A percentile compares a stretch with the other conserved stretches of the same genome.
These are phyloP conservation scores for Aplysia californica DNA, from an alignment of 1,140 invertebrate genomes.

Conservation along the genomic window DNA sequence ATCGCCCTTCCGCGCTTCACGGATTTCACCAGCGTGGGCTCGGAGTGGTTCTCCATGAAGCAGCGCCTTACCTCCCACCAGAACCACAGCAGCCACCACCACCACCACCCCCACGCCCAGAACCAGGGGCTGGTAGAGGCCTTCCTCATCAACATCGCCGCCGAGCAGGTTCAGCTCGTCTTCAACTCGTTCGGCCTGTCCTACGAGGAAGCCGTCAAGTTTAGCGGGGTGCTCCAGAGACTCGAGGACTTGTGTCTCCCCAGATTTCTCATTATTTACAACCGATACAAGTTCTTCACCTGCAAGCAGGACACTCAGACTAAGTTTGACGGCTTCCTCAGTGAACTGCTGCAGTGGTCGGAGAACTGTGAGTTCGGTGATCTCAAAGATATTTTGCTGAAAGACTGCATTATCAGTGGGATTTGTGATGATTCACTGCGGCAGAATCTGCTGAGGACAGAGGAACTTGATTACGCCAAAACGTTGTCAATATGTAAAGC, in stretches of 20 bases:
- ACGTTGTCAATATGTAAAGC: constrained; percentile 11
- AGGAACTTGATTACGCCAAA: constrained; percentile 11
- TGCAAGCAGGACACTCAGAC: not conserved
- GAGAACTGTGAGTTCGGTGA: constrained; percentile 24
- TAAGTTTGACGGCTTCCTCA: constrained; percentile 13
- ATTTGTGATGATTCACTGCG: constrained; percentile 1
- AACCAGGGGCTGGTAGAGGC: not conserved
- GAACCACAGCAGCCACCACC: not conserved
- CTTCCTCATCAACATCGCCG: constrained; percentile 15
- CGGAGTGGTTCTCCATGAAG: constrained; percentile 10
- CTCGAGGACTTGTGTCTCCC: constrained; percentile 19
- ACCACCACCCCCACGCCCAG: not conserved
- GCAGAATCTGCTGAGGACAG: constrained; percentile 1
- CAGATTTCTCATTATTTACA: constrained; percentile 22
- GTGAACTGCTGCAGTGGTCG: constrained; percentile 11
- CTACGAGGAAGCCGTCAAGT: constrained; percentile 12
- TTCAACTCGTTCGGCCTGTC: not conserved
- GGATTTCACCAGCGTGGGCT: not conserved
- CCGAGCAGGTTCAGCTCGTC: constrained; percentile 9
- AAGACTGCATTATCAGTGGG: constrained; percentile 22
- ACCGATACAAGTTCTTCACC: constrained; percentile 13
- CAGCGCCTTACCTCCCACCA: not conserved
- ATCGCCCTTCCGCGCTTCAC: constrained; percentile 1
- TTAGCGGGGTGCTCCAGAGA: not conserved
- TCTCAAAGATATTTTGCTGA: constrained; percentile 22